Evolutionary conservation across 2,888 invertebrate species (phyloP).

Genomic region (Rotaria macrura): DNA sequence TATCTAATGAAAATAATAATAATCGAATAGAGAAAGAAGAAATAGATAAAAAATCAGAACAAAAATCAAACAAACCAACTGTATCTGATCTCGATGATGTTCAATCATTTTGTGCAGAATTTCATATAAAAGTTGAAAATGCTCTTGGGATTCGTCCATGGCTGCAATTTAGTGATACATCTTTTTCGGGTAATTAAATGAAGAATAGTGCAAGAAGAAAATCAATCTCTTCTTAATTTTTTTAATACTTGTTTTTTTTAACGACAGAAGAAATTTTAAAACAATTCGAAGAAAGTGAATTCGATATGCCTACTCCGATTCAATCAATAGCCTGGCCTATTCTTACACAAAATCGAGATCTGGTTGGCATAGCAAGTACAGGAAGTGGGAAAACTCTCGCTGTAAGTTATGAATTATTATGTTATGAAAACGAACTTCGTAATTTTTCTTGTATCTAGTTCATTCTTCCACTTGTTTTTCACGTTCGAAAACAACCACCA

Average conservation of each 20-base stretch:
- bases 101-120: neutral
- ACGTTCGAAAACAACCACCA: conserved; percentile 3
- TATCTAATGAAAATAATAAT: neutral
- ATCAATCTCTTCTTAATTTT: no score
- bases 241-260: no score
- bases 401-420: neutral
- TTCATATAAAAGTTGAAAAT: conserved; percentile 17
- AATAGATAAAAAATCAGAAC: neutral
- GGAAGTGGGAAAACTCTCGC: neutral
- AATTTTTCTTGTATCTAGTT: neutral
- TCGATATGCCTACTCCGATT: neutral
- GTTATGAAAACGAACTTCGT: neutral
- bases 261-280: neutral
- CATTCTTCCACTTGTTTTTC: neutral
- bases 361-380: neutral
- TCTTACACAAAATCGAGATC: neutral
- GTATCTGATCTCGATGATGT: neutral
- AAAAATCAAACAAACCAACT: neutral
- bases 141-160: neutral
- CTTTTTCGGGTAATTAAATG: neutral
- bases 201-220: no score
- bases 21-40: neutral
- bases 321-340: conserved; percentile 15
- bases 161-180: conserved; percentile 11
- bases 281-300: conserved; percentile 13